Evolutionary conservation across 2,888 invertebrate species (phyloP).

Genomic region (Amphipoea oculea): DNA sequence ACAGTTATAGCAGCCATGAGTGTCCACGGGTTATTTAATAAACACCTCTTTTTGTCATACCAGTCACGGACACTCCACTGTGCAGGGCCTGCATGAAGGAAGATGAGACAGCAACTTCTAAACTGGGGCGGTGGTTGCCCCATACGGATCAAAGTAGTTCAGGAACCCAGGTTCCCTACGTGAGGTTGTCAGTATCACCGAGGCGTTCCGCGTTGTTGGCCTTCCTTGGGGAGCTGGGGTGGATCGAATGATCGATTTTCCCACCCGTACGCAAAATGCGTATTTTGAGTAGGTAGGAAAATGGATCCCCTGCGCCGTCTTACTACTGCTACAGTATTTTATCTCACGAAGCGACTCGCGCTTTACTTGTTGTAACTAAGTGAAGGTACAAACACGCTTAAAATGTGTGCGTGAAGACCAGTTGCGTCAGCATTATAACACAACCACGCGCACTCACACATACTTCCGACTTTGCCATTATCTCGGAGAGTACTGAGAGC

Average conservation of each 20-base stretch:
- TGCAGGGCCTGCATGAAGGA: not conserved
- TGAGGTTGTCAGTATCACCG: not conserved
- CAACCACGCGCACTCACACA: not conserved
- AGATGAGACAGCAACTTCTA: not conserved
- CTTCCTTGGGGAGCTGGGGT: not conserved
- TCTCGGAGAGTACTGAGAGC: not conserved
- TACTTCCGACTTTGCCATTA: not conserved
- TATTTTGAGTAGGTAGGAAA: not conserved
- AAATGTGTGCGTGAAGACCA: too few species aligned
- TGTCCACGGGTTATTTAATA: too few species aligned
- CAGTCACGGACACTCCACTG: too few species aligned
- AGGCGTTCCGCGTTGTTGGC: not conserved
- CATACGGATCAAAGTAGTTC: not conserved
- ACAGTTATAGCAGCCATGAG: too few species aligned
- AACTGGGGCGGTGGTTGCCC: not conserved
- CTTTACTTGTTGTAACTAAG: not conserved
- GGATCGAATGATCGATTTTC: not conserved
- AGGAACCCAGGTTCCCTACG: not conserved
- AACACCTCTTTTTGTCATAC: too few species aligned
- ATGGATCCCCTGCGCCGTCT: not conserved
- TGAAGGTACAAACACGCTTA: too few species aligned
- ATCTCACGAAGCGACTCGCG: not conserved
- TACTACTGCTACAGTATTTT: not conserved
- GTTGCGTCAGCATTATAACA: too few species aligned
- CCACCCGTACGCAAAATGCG: not conserved